Conservation (phyloP, 2,797 vertebrate species). For the Coreius guichenoti region DNA sequence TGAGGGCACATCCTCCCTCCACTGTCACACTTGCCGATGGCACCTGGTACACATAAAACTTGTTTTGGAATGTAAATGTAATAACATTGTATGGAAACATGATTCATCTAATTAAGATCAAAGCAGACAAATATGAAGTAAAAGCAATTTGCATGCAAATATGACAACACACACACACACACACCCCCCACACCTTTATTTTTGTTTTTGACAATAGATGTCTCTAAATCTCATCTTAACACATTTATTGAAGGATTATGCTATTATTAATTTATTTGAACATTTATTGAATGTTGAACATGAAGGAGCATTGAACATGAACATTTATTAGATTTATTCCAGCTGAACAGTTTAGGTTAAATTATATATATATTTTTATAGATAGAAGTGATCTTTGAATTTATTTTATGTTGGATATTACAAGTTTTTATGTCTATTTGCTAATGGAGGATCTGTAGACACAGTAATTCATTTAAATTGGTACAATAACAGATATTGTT, state of each 20-base stretch:
- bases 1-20: constrained; percentile 86
- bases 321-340: not conserved
- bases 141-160: not conserved
- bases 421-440: not conserved
- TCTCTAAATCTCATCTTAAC: no score
- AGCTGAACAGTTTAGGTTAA: not conserved
- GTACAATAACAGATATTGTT: not conserved
- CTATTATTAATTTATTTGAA: no score
- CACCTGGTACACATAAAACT: constrained; percentile 73
- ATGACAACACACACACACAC: no score
- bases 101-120: not conserved
- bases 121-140: not conserved
- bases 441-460: not conserved
- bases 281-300: no score
- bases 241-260: no score
- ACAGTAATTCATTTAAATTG: not conserved
- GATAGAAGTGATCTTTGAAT: not conserved
- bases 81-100: constrained; percentile 15
- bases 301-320: no score
- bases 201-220: no score
- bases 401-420: not conserved
- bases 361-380: not conserved
- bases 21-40: constrained; percentile 86
- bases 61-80: not conserved
- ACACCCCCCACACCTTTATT: no score